These are phyloP conservation scores for Okamejei kenojei DNA, from an alignment of 2,797 vertebrate species.

Conservation along the genomic window DNA sequence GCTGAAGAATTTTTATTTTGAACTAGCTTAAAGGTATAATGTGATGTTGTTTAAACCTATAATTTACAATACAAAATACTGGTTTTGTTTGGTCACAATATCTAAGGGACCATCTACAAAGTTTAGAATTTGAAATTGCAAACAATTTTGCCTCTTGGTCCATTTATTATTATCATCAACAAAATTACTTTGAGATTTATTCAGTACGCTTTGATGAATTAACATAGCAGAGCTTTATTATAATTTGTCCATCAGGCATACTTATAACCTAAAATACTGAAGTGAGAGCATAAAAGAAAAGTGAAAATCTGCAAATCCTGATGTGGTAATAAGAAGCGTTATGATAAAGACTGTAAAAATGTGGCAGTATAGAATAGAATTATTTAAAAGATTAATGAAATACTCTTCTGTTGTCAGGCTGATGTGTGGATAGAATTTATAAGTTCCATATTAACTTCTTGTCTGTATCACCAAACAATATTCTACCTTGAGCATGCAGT, in stretches of 20 bases:
- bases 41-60: not conserved
- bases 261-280: not conserved
- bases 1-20: not conserved
- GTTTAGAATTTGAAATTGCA: not conserved
- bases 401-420: slow-evolving; percentile 1
- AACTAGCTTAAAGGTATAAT: not conserved
- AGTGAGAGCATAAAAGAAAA: not conserved
- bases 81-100: not conserved
- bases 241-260: not conserved
- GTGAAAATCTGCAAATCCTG: not conserved
- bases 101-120: not conserved
- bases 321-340: not conserved
- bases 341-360: not conserved
- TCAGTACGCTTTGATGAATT: not conserved
- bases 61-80: not conserved
- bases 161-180: not conserved
- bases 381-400: not conserved
- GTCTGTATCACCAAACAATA: not conserved
- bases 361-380: not conserved
- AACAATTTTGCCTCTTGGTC: not conserved
- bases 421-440: not conserved
- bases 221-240: not conserved
- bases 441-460: not conserved
- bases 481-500: not conserved
- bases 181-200: not conserved